Conservation (phyloP, 2,888 invertebrate species). For the Idaea aversata region DNA sequence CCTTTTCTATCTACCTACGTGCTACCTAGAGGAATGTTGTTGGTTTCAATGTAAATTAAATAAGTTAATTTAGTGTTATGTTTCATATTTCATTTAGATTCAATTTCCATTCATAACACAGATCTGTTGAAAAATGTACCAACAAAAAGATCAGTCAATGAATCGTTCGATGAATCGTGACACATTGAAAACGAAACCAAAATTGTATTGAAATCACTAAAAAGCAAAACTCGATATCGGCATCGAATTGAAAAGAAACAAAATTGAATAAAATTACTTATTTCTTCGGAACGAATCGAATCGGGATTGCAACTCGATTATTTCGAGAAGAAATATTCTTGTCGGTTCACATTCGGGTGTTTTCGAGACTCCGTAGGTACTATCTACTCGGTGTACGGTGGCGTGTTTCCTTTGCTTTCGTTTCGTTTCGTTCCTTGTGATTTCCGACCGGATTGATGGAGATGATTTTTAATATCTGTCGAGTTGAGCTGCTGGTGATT, state of each 20-base stretch:
- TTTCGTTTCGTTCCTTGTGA: slow-evolving; percentile 10
- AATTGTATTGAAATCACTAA: neutral
- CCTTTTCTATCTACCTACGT: neutral
- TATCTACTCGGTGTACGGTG: neutral
- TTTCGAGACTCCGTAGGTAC: neutral
- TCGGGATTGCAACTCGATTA: neutral
- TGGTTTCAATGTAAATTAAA: too few species aligned
- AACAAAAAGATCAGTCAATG: too few species aligned
- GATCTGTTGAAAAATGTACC: too few species aligned
- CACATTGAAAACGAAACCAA: neutral
- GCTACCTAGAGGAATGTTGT: too few species aligned
- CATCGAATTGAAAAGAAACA: neutral
- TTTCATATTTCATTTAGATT: too few species aligned
- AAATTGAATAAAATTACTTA: neutral
- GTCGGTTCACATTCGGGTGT: neutral
- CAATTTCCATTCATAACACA: too few species aligned
- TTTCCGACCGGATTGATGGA: slow-evolving; percentile 28
- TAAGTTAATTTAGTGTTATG: too few species aligned
- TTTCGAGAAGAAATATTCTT: neutral
- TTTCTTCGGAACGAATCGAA: neutral
- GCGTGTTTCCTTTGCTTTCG: neutral
- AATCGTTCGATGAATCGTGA: too few species aligned
- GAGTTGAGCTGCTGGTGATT: slow-evolving; percentile 25
- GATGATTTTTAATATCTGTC: slow-evolving; percentile 35
- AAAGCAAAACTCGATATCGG: neutral